Base-by-base conservation (phyloP, 2,113 vertebrate genomes). In the Syrmaticus mikado region DNA sequence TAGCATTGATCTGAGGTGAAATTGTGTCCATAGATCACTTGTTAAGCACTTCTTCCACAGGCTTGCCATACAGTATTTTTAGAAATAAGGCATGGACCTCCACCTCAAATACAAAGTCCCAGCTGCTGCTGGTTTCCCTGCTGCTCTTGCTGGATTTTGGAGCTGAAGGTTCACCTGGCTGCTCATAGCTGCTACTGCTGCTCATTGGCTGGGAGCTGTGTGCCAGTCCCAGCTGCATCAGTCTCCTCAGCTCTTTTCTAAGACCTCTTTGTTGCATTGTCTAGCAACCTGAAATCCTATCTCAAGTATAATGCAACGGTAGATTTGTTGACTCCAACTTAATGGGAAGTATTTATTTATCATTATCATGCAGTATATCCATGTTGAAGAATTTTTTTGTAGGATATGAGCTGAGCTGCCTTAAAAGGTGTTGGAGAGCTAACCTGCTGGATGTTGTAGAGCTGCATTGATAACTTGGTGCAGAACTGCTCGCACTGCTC, bases 211-310 rank as follows among this genome's bases (percentile, higher is more conserved):
- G 7, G 17, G 34, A 52, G 48, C 48, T 67, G 43, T 24, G 30
- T 10, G 9, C 17, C 8, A 43, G 7, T 11, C 62, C 14, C 0
- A 2, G 28, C 79, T 75, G 13, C 4, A 8, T 70, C 55, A 22
- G 5, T 50, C 22, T 55, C 0, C 1, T 4, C 0, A 41, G 38
- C 34, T 57, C 9, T 20, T 77, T 60, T 75, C 21, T 34, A 72
- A 60, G 46, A 45, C 19, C 13, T 75, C 32, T 78, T 67, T 65
- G 32, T 60, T 34, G 25, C 25, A 5, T 19, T 83, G 38, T 81
- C 80, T 27, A 58, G 12, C 16, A 57, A 55, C 27, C 6, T 58
- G 62, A 84, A 78, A 64, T 18, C 28, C 11, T 60, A 6, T 53
- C 19, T 41, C 74, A 65, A 89, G 48, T 6, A 3, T 57, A 89